These are phyloP conservation scores for Rhizomys pruinosus DNA, from an alignment of 2,113 vertebrate species.

Conservation along the genomic window DNA sequence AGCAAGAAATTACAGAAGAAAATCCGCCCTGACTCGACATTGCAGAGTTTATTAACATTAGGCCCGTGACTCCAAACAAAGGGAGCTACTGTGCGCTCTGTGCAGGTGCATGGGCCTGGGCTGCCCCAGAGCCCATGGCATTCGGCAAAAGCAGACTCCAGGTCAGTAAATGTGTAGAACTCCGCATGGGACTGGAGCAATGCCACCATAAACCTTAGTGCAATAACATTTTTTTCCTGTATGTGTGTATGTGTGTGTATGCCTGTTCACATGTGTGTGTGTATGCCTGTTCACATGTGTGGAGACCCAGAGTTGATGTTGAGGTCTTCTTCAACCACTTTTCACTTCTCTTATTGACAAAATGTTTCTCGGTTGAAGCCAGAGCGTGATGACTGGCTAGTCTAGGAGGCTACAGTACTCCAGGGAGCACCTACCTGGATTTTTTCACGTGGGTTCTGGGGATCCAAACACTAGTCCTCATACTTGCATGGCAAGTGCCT, in stretches of 20 bases:
- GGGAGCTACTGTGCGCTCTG: conserved; percentile 32
- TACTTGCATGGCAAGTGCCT: neutral
- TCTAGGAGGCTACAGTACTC: neutral
- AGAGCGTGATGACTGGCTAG: neutral
- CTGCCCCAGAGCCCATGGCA: neutral
- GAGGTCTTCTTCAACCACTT: neutral
- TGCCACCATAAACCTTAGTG: neutral
- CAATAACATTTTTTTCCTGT: neutral
- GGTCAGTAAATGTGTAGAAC: neutral
- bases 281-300: no score
- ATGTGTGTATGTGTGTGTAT: neutral
- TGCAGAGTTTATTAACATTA: conserved; percentile 70
- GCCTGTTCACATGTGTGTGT: neutral
- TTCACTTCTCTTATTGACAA: neutral
- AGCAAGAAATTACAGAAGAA: conserved; percentile 56
- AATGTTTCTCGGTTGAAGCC: neutral
- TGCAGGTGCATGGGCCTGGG: conserved; percentile 41
- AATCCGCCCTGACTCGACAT: conserved; percentile 67
- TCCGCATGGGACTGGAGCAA: neutral
- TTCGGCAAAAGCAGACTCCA: neutral
- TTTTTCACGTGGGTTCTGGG: neutral
- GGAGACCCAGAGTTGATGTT: neutral
- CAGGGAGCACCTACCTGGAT: neutral
- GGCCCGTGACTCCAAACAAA: conserved; percentile 70
- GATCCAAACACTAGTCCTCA: neutral